Percentiles rank a stretch among this genome's conserved stretches.
phyloP scores from a whole-genome alignment of 2,113 vertebrate species.

The Chaetorhynchus papuensis region DNA sequence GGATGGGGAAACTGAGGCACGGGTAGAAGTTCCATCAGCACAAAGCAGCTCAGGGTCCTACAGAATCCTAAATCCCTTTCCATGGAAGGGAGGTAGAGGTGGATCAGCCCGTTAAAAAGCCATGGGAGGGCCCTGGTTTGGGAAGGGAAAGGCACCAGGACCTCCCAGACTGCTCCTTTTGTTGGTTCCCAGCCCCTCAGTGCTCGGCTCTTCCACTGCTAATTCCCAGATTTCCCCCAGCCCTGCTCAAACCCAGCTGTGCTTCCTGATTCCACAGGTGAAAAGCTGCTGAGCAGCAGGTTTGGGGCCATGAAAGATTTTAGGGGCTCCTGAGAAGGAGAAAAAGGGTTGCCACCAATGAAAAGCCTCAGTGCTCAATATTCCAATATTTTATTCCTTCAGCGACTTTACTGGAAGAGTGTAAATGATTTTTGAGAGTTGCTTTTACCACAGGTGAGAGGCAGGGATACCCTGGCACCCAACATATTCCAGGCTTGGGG shows the following conservation, averaged over 20 bases:
- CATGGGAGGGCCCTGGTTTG: background rate
- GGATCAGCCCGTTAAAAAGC: too few species aligned
- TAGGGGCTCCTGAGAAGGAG: background rate
- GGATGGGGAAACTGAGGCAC: background rate
- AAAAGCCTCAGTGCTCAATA: background rate
- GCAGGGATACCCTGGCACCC: background rate
- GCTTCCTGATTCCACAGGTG: background rate
- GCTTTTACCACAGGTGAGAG: background rate
- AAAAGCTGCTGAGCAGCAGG: background rate
- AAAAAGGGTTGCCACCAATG: background rate
- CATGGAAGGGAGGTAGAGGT: background rate
- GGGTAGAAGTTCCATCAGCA: accelerated
- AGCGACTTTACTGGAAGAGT: background rate
- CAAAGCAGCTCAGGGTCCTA: background rate
- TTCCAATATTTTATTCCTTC: background rate
- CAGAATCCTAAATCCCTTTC: background rate
- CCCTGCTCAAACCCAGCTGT: background rate
- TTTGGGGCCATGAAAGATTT: background rate
- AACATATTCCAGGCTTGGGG: background rate
- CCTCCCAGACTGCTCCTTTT: accelerated
- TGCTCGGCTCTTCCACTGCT: background rate
- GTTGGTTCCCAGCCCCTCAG: background rate
- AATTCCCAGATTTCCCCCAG: background rate
- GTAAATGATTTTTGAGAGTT: background rate
- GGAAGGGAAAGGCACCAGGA: background rate